Evolutionary conservation across 2,888 invertebrate species (phyloP), one percentile per base, ranked within the genome.

Genomic region (Steromphala cineraria): DNA sequence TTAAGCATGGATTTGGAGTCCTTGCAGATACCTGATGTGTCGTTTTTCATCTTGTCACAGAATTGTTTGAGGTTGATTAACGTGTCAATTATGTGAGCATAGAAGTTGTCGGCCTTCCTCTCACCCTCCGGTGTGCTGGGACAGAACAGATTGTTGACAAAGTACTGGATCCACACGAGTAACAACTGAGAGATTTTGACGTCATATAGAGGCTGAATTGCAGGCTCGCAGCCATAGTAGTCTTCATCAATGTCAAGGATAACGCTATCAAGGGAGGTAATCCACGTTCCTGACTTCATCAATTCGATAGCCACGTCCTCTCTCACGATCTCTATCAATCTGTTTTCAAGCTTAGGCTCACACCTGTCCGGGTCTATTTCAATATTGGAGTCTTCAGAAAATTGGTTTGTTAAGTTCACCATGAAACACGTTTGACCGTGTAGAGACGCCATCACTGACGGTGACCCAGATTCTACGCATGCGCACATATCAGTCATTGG

Each of bases 241-340:
- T 91, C 90, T 78, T 91, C 90, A 76, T 90, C 91, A 52, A 91
- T 87, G 81, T 91, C 91, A 17, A 91, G 82, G 8, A 91, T 79
- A 10, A 90, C 77, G 13, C 84, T 84, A n/a, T 87, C 86, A n/a
- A 62, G 55, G 24, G 81, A 53, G 1, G 31, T 74, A 17, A 87
- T 80, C 82, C 82, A 83, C 21, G 83, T 80, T 2, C 82, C 71
- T 15, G 75, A 75, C 28, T 78, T 74, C 19, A 88, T 80, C 55
- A 84, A 79, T 8, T 80, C 52, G 7, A 85, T 21, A 1, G 89
- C 90, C n/a, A 81, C 75, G 5, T 79, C 75, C 79, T 90, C 90
- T 21, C 86, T 79, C 8, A 90, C 76, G 40, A 87, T 79, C 77
- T 90, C 89, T 2, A 88, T 67, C 0, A 87, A 79, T 7, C 87